Percentiles rank a stretch among this genome's conserved stretches.
Evolutionary conservation across 2,113 vertebrate species (phyloP).

Genomic region (Aplodontia rufa): DNA sequence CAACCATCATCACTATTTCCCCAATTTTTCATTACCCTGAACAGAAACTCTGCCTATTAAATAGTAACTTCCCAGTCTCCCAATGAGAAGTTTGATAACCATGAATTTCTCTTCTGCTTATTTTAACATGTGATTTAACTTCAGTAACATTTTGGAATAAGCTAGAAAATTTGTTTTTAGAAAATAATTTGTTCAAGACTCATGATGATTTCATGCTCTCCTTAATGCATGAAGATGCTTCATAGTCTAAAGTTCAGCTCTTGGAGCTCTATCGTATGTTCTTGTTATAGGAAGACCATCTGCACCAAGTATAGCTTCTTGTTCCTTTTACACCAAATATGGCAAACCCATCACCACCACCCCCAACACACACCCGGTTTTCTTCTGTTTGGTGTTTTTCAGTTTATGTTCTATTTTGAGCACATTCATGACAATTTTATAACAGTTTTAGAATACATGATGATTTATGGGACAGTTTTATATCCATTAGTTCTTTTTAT

Average conservation of each 20-base stretch:
- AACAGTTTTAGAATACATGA: background rate
- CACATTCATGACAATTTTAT: background rate
- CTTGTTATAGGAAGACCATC: background rate
- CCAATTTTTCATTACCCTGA: background rate
- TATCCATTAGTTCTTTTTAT: conserved; percentile 31
- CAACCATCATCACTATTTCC: background rate
- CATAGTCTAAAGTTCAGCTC: background rate
- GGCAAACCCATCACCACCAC: background rate
- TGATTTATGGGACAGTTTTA: background rate
- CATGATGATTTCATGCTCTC: conserved; percentile 19
- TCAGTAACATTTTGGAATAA: background rate
- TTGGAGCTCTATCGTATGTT: background rate
- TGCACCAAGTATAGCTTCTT: background rate
- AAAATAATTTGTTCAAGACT: conserved; percentile 15
- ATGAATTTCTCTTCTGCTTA: background rate
- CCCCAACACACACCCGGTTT: background rate
- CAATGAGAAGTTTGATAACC: background rate
- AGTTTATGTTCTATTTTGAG: conserved; percentile 4
- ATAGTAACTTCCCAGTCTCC: no score
- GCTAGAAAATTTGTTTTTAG: background rate
- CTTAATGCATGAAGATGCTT: conserved; percentile 12
- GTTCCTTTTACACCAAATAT: background rate
- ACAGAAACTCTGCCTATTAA: no score
- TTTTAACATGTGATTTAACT: background rate
- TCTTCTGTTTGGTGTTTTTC: conserved; percentile 32